Percentiles rank a stretch among this genome's conserved stretches.
Evolutionary conservation across 2,888 invertebrate species (phyloP).

Genomic region (Blastobasis lacticolella): DNA sequence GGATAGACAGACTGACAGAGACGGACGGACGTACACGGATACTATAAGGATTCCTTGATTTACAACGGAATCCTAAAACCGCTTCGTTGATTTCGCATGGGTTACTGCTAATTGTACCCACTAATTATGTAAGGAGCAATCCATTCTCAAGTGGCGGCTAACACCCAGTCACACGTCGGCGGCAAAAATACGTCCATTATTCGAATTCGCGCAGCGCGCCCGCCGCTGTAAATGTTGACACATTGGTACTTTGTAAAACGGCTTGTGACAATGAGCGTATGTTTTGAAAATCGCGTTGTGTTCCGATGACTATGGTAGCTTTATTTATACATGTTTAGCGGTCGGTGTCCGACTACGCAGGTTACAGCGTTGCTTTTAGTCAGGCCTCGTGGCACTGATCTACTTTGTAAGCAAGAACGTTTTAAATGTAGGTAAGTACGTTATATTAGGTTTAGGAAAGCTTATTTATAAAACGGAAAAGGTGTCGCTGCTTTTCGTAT

Average conservation of each 20-base stretch:
- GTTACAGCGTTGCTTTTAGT: no score
- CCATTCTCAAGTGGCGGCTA: neutral
- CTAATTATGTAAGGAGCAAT: neutral
- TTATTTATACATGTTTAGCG: neutral
- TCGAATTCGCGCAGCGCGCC: slow-evolving; percentile 34
- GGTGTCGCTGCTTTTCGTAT: no score
- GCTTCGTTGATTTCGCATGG: slow-evolving; percentile 9
- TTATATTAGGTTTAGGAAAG: no score
- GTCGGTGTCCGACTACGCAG: neutral
- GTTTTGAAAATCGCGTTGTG: neutral
- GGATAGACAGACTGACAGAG: no score
- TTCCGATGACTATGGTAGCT: neutral
- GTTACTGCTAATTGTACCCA: slow-evolving; percentile 21
- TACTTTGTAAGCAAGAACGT: no score
- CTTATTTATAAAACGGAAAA: no score
- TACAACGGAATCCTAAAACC: no score
- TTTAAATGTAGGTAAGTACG: no score
- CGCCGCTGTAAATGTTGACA: slow-evolving; percentile 18
- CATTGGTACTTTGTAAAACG: neutral
- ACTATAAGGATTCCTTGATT: no score
- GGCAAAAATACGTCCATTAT: neutral
- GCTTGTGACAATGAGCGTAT: neutral
- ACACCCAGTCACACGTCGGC: neutral
- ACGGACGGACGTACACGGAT: no score
- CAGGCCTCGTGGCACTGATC: no score